Base-by-base conservation (phyloP, 64 coral and sea anemone species). In the Orbicella faveolata region DNA sequence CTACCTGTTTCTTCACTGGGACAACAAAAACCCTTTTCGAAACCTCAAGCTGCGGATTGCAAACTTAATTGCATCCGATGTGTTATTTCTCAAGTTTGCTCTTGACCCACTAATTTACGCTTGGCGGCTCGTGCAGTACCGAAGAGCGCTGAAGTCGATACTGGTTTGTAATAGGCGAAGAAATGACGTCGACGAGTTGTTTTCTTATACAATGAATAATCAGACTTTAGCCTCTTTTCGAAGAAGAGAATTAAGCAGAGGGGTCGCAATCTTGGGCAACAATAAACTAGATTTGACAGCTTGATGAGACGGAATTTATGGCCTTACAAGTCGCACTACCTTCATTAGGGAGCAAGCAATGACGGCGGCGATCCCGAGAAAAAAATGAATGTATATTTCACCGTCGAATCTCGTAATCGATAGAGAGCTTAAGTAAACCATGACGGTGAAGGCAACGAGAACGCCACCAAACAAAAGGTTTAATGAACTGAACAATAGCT, bases 71-170 rank as follows among this genome's bases (percentile, higher is more conserved):
- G 15, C 88, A 18, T n/a, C 10, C 33, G 75, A 73, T 54, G 0
- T 89, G 12, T 34, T 89, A 21, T 55, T 89, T n/a, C 18, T 89
- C 30, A 89, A 89, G 63, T 89, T 89, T 89, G 76, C 88, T 9
- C 63, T 89, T 19, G 88, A 89, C 70, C 88, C 88, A 18, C 66
- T 89, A 5, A 51, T 78, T 14, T 89, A 89, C 36, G 88, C 88
- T 3, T 70, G 63, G 63, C 36, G 88, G 16, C 76, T 89, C 4
- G 30, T 77, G 63, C 77, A 89, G 20, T 89, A 89, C 25, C 75
- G 88, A 52, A 69, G 36, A 69, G 88, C 88, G 16, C 67, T 89
- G 3, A 80, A 78, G 25, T 79, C 77, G 5, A 55, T 79, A 17
- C 9, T 79, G 13, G 1, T 0, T 1, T 79, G 77, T 16, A 26